phyloP scores from a whole-genome alignment of 92 coral and sea anemone genomes.

The Zoanthus sansibaricus region DNA sequence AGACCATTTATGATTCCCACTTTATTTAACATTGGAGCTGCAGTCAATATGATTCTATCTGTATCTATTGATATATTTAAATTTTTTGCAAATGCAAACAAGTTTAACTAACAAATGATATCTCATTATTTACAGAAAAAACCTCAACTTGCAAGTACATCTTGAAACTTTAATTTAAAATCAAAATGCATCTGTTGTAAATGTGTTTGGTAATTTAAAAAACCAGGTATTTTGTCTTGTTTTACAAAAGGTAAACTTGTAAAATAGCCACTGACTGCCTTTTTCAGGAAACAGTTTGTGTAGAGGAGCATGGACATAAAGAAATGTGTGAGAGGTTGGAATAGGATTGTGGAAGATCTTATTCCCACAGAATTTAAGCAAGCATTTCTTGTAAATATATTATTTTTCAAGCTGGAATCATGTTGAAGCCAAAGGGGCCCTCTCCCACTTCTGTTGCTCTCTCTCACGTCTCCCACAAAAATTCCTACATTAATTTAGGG shows the following conservation, averaged over 20 bases:
- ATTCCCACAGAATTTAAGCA: too few relatives aligned
- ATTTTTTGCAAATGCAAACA: conserved; percentile 37
- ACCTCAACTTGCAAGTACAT: not conserved
- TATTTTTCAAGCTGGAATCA: too few relatives aligned
- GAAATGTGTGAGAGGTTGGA: too few relatives aligned
- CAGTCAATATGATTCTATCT: not conserved
- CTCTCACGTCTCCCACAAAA: too few relatives aligned
- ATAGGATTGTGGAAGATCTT: too few relatives aligned
- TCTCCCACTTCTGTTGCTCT: too few relatives aligned
- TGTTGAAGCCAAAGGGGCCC: too few relatives aligned
- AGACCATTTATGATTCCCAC: not conserved
- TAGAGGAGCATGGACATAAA: not conserved
- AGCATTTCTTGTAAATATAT: too few relatives aligned
- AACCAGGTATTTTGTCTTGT: too few relatives aligned
- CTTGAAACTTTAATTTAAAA: not conserved
- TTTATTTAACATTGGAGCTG: conserved; percentile 8
- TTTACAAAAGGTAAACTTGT: not conserved
- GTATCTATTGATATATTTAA: not conserved
- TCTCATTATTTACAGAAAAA: conserved; percentile 11
- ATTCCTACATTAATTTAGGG: too few relatives aligned
- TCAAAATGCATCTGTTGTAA: not conserved
- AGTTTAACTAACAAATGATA: conserved; percentile 9
- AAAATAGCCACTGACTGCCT: not conserved
- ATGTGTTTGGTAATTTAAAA: not conserved
- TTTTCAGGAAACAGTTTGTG: not conserved